These are phyloP conservation scores for Triplophysa yarkandensis DNA, from an alignment of 2,797 vertebrate genomes.

Conservation along the genomic window DNA sequence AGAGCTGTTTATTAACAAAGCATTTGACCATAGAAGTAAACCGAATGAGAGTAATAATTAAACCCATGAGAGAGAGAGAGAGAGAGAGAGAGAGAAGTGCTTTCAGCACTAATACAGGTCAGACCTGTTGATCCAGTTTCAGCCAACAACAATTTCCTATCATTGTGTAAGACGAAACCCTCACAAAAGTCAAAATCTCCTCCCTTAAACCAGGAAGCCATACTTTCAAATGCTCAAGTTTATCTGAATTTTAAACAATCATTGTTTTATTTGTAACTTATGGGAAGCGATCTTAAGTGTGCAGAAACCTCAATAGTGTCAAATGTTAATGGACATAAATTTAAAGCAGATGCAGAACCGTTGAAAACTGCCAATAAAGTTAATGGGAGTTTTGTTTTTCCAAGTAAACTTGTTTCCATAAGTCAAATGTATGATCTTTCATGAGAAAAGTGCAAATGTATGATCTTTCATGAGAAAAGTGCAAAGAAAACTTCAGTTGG, in stretches of 20 bases:
- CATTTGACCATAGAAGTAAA: neutral
- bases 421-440: neutral
- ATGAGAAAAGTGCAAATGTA: neutral
- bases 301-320: no score
- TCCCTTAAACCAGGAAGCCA: neutral
- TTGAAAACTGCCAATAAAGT: no score
- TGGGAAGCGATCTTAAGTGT: no score
- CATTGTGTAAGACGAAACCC: neutral
- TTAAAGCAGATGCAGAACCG: no score
- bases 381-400: no score
- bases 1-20: constrained; percentile 6
- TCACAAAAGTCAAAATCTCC: neutral
- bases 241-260: no score
- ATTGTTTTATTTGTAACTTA: no score
- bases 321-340: no score
- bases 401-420: neutral
- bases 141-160: neutral
- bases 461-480: no score
- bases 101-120: constrained; percentile 29
- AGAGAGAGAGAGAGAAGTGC: neutral
- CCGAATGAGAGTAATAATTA: constrained; percentile 27
- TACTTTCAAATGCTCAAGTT: constrained; percentile 6
- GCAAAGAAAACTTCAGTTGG: neutral
- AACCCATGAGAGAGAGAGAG: neutral
- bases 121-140: constrained; percentile 64